phyloP scores from a whole-genome alignment of 2,888 invertebrate genomes.

The Allygus modestus region DNA sequence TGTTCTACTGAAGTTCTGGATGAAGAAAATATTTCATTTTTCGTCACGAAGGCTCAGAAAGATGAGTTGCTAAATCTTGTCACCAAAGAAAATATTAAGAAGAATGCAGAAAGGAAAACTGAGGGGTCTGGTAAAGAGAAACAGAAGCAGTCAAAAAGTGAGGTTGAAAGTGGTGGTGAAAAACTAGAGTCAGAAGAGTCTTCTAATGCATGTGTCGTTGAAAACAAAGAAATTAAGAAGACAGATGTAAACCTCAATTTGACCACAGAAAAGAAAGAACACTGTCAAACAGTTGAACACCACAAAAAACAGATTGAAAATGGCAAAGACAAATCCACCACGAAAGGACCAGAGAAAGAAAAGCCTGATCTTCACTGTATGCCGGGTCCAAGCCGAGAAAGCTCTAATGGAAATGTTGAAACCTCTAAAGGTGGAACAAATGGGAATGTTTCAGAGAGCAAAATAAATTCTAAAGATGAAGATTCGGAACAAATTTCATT shows the following conservation, averaged over 20 bases:
- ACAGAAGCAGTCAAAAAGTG: background rate
- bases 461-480: background rate
- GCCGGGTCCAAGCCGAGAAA: background rate
- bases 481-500: background rate
- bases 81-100: constrained; percentile 42
- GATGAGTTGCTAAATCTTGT: constrained; percentile 41
- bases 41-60: constrained; percentile 53
- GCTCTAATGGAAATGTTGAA: background rate
- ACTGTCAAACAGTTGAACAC: background rate
- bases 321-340: background rate
- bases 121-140: background rate
- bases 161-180: background rate
- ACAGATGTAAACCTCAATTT: constrained; percentile 15
- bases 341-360: background rate
- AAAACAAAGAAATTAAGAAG: constrained; percentile 13
- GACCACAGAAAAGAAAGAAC: background rate
- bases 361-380: background rate
- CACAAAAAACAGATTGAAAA: background rate
- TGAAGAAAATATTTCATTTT: constrained; percentile 51
- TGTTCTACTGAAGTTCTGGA: constrained; percentile 58
- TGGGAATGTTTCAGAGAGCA: background rate
- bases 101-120: constrained; percentile 14
- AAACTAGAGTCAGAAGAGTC: background rate
- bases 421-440: background rate
- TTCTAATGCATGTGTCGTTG: background rate